Conservation (phyloP, 1,140 invertebrate species). For the Drusus annulatus region DNA sequence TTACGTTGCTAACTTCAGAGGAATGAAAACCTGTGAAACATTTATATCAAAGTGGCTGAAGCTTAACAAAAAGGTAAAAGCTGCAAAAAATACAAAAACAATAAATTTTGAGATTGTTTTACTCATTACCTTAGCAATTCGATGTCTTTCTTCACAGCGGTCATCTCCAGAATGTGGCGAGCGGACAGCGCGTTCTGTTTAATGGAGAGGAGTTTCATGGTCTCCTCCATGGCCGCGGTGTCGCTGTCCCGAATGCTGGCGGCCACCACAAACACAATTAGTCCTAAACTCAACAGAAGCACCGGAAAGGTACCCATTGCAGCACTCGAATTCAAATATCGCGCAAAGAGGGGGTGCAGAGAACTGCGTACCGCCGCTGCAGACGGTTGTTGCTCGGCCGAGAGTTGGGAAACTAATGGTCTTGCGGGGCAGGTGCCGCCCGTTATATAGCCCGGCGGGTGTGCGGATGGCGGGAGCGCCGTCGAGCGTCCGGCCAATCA, state of each 20-base stretch:
- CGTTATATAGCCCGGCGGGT: neutral
- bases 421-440: neutral
- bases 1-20: too few relatives aligned
- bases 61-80: too few relatives aligned
- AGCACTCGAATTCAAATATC: neutral
- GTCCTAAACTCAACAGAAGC: neutral
- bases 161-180: neutral
- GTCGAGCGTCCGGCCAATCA: neutral
- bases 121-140: neutral
- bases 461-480: neutral
- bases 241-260: neutral
- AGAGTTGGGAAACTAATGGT: conserved; percentile 5
- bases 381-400: neutral
- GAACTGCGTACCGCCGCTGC: neutral
- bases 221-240: neutral
- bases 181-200: neutral
- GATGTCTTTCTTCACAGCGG: neutral
- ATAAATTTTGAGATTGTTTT: too few relatives aligned
- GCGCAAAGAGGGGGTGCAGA: neutral
- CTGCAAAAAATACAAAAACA: too few relatives aligned
- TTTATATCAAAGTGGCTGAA: too few relatives aligned
- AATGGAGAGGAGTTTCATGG: neutral
- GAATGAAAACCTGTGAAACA: too few relatives aligned
- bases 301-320: neutral
- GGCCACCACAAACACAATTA: neutral